These are phyloP conservation scores for Pachypsylla venusta DNA, from an alignment of 1,140 invertebrate genomes.

Conservation along the genomic window DNA sequence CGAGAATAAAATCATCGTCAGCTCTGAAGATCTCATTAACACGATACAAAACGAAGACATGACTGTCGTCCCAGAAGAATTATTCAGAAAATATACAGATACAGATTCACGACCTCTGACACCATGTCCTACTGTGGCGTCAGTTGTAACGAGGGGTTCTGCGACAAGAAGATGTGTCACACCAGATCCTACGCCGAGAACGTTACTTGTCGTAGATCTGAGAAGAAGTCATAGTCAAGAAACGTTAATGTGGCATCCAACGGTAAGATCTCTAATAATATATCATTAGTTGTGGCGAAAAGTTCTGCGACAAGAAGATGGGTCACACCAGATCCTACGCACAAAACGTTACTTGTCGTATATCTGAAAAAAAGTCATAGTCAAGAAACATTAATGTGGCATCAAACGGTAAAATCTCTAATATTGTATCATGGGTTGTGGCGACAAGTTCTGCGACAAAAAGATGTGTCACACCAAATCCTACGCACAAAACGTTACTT, in stretches of 20 bases:
- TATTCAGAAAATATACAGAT: conserved; percentile 53
- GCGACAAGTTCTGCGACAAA: conserved; percentile 6
- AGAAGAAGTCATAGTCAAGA: conserved; percentile 25
- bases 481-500: no score
- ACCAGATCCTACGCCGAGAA: conserved; percentile 30
- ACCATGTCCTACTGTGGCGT: conserved; percentile 51
- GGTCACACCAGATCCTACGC: conserved; percentile 29
- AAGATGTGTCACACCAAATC: no score
- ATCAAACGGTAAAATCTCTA: conserved; percentile 4
- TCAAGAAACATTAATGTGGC: conserved; percentile 21
- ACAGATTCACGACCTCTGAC: conserved; percentile 61
- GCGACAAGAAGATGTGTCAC: conserved; percentile 17
- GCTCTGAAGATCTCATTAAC: no score
- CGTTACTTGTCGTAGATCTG: conserved; percentile 33
- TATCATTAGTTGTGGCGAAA: conserved; percentile 36
- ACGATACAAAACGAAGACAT: no score
- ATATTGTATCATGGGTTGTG: conserved; percentile 42
- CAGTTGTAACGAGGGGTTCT: conserved; percentile 27
- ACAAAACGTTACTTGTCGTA: conserved; percentile 31
- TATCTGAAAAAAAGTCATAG: conserved; percentile 29
- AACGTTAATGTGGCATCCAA: conserved; percentile 16
- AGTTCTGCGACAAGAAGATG: conserved; percentile 15
- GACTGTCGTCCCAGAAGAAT: conserved; percentile 39
- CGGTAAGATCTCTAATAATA: conserved; percentile 30
- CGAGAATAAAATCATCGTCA: no score